Base-by-base conservation (phyloP, 2,888 invertebrate species). In the Tetragonisca angustula region DNA sequence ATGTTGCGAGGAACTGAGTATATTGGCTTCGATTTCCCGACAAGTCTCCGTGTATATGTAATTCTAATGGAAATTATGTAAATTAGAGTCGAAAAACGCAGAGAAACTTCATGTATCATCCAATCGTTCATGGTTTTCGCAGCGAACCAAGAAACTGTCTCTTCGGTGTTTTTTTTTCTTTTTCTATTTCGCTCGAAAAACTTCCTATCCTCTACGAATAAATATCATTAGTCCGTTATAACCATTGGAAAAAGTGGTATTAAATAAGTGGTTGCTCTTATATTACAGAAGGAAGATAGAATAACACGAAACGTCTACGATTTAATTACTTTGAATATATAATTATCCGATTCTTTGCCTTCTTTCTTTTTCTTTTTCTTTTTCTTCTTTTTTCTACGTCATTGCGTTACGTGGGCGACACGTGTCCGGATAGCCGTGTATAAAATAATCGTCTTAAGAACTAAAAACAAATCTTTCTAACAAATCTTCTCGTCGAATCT, bases 161-260 rank as follows among this genome's bases (percentile, higher is more conserved):
- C n/a, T 76, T 67, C 50, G 59, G 52, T 72, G 52, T 72, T 76
- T 49, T 49, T n/a, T 24, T 13, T 24, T 43, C 1, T 43, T 62
- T 50, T 27, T 36, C 64, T 43, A 81, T 64, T 81, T 64, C 69
- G 68, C 59, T 64, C n/a, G 69, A 78, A 77, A 65, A 77, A 65
- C 73, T 56, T 36, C 43, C 84, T 83, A 83, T 21, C 17, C 52
- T 54, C 73, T 85, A 84, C 76, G 75, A 81, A 85, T 81, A 85
- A 81, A 81, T 85, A 85, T 85, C 54, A 49, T 74, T 88, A 88
- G 81, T 87, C 89, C 81, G 87, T 87, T 80, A 76, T 87, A 88
- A 83, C 81, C 72, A 59, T 84, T 87, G 76, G 69, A 56, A 68
- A 79, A 75, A 68, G 50, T 59, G 21, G 21, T 80, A 85, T 81